phyloP scores from a whole-genome alignment of 2,888 invertebrate genomes.

The Erynnis tages region DNA sequence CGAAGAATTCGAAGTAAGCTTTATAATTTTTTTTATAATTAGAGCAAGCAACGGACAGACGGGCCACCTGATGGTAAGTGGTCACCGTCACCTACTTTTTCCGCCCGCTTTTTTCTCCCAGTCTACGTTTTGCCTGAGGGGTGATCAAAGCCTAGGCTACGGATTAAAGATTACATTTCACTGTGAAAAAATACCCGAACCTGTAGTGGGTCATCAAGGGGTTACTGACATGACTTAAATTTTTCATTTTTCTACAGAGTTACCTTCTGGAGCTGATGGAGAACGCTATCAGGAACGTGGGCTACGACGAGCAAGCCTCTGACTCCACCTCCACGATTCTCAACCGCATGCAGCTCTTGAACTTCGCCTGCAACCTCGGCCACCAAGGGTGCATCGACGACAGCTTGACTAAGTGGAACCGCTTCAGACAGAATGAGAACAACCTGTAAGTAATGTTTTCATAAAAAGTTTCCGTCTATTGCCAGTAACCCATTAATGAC shows the following conservation, averaged over 20 bases:
- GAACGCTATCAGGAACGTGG: conserved; percentile 70
- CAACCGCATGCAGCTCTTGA: conserved; percentile 81
- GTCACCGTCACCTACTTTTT: no score
- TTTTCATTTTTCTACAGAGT: conserved; percentile 49
- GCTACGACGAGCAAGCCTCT: conserved; percentile 62
- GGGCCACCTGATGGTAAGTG: no score
- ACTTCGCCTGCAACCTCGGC: conserved; percentile 84
- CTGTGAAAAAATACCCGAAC: no score
- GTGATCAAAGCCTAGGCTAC: no score
- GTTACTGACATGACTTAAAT: no score
- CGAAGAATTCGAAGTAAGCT: conserved; percentile 55
- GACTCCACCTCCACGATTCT: conserved; percentile 81
- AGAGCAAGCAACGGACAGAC: no score
- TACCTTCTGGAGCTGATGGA: conserved; percentile 72
- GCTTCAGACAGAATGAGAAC: conserved; percentile 34
- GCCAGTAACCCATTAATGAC: no score
- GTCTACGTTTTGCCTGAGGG: no score
- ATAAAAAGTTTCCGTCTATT: no score
- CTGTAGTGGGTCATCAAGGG: no score
- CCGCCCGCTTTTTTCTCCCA: no score
- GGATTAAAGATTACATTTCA: no score
- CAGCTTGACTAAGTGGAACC: conserved; percentile 57
- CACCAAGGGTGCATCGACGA: conserved; percentile 80
- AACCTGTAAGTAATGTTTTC: conserved; percentile 1
- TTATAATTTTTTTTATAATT: background rate